Base-by-base conservation (phyloP, 2,797 vertebrate species). In the Pipistrellus pipistrellus region DNA sequence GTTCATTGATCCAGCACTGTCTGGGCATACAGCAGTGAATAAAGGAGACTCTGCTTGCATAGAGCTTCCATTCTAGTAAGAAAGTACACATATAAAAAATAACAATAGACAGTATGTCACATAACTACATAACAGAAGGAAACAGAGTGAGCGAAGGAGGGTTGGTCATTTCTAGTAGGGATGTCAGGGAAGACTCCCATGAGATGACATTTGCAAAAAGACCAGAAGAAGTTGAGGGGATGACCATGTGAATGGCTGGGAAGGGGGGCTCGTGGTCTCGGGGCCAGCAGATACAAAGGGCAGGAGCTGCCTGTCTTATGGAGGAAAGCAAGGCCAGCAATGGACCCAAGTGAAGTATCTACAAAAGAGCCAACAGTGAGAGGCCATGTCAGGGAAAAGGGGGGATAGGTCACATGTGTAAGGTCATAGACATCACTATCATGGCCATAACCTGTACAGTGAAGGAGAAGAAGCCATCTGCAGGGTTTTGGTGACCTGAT, bases 201-300 rank as follows among this genome's bases (percentile, higher is more conserved):
- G 23, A 51, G 27, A 68, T 32, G 17, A 73, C 44, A 1, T 71
- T 88, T 48, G 10, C 62, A 12, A 21, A 64, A 55, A 68, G 13
- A 62, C n/a, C 21, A 8, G 11, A 57, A n/a, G 69, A 17, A 59
- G 55, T 4, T 13, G 51, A 20, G 0, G 15, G 44, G 25, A 12
- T 23, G 48, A 35, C 23, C 66, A 2, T 35, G 18, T 75, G 14
- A 15, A 3, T 30, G 82, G 6, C 9, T 35, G 38, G 46, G 30
- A 12, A 41, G 2, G 21, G 5, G 0, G 3, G 5, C 25, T 55
- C 20, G 13, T 13, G 21, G 72, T 7, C 20, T 12, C 2, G 5
- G 17, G 44, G 21, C 51, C 2, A 44, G 15, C 21, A 18, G 41
- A 35, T 10, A 38, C 6, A 0, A 18, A 48, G 46, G 55, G 66